Conservation (phyloP, 1,140 invertebrate genomes). For the Laupala kohalensis region DNA sequence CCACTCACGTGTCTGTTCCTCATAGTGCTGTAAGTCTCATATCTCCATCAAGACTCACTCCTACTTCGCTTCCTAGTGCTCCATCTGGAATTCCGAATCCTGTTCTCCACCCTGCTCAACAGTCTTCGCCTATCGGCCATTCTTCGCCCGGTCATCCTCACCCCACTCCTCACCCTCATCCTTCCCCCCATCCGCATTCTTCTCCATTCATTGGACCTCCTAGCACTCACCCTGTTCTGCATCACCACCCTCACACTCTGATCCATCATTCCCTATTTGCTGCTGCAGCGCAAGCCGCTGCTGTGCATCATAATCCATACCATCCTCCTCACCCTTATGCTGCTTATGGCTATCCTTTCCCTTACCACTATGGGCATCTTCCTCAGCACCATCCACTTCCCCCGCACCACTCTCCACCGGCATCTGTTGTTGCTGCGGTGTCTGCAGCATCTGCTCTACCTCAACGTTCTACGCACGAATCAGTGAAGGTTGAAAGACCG, state of each 20-base stretch:
- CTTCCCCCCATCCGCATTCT: constrained; percentile 10
- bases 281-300: constrained; percentile 40
- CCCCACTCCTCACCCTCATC: constrained; percentile 14
- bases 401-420: constrained; percentile 31
- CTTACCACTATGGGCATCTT: constrained; percentile 55
- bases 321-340: constrained; percentile 51
- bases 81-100: constrained; percentile 50
- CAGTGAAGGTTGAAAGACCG: constrained; percentile 1
- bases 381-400: constrained; percentile 57
- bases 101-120: constrained; percentile 52
- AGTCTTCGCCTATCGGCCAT: constrained; percentile 37
- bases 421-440: not conserved
- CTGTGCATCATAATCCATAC: constrained; percentile 31
- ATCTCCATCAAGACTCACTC: constrained; percentile 38
- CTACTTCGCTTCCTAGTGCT: constrained; percentile 26
- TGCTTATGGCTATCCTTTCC: constrained; percentile 44
- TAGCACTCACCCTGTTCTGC: constrained; percentile 10
- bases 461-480: constrained; percentile 7
- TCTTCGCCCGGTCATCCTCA: constrained; percentile 37
- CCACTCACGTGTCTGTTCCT: constrained; percentile 30
- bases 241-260: constrained; percentile 46
- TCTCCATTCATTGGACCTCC: constrained; percentile 10
- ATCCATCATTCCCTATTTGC: constrained; percentile 51
- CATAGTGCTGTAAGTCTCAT: constrained; percentile 19
- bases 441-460: constrained; percentile 3